Conservation (phyloP, 2,113 vertebrate genomes). For the Ifrita kowaldi region DNA sequence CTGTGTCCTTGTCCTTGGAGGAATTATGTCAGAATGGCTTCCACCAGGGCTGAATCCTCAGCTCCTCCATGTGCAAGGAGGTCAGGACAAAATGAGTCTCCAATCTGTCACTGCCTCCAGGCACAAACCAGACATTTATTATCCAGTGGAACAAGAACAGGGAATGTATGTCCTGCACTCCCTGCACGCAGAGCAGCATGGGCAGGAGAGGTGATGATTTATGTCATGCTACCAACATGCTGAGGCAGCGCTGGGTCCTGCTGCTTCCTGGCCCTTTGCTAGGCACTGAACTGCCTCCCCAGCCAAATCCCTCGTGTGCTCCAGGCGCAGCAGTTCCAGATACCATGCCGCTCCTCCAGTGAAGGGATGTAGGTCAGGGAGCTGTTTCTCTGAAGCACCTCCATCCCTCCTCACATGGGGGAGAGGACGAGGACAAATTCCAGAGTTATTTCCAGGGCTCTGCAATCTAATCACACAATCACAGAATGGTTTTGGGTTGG, state of each 20-base stretch:
- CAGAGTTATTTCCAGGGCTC: background rate
- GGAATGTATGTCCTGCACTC: background rate
- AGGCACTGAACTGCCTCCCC: background rate
- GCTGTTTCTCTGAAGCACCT: background rate
- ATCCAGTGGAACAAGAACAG: accelerated
- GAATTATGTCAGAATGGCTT: background rate
- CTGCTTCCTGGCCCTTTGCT: background rate
- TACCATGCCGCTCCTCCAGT: accelerated
- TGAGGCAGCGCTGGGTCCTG: background rate
- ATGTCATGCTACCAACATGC: background rate
- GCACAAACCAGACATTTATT: background rate
- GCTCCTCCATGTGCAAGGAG: background rate
- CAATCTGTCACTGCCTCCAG: background rate
- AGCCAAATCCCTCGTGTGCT: background rate
- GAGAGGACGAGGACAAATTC: background rate
- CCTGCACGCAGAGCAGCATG: background rate
- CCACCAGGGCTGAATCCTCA: background rate
- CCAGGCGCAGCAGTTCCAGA: background rate
- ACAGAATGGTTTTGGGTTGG: background rate
- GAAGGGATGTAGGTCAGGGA: background rate
- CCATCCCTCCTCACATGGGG: accelerated
- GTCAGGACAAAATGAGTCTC: background rate
- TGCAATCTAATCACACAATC: background rate
- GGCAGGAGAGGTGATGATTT: background rate
- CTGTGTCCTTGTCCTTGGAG: background rate